Evolutionary conservation across 2,113 vertebrate genomes (phyloP), one percentile per base, ranked within the genome.

Genomic region (Scophthalmus maximus): DNA sequence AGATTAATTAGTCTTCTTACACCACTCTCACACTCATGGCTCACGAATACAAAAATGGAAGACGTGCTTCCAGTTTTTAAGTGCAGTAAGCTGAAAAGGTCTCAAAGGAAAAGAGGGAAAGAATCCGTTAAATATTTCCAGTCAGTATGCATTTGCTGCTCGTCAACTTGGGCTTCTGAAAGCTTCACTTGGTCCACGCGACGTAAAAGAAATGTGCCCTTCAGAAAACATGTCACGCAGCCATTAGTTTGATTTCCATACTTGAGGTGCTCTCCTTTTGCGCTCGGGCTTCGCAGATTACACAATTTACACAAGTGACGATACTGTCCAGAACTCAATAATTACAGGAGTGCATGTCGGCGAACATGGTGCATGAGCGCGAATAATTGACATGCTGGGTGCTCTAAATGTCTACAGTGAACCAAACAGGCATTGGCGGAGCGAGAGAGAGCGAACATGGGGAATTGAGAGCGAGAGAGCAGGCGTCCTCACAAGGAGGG

Each of bases 401-500:
- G 87, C 87, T 79, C 85, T 83, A 73, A 86, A 88, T 59, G 83
- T 90, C 81, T 79, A 70, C 64, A 78, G 87, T 85, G 84, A 76
- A 85, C 85, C 88, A 87, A 86, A 83, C 88, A 85, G 89, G 88
- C 82, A 85, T 85, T 84, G 89, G 90, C 87, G 60, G 87, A 88
- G 78, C 70, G 71, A 82, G 73, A 76, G 32, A 71, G 69, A 70
- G 72, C 61, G 36, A 57, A 71, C 59, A 61, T 63, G 38, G 80
- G 74, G 71, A 55, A 58, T 50, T 50, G 72, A 79, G 57, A 90
- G 73, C 88, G 86, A 86, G 78, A 78, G 85, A 84, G 82, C 78
- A 83, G 82, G 78, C 86, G 38, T 90, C 84, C 91, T 91, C 89
- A 55, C 10, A 63, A 84, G 83, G 92, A 93, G 88, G 90, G 92